Evolutionary conservation across 1,140 invertebrate genomes (phyloP), one percentile per base, ranked within the genome.

Genomic region (Antheraea mylitta): DNA sequence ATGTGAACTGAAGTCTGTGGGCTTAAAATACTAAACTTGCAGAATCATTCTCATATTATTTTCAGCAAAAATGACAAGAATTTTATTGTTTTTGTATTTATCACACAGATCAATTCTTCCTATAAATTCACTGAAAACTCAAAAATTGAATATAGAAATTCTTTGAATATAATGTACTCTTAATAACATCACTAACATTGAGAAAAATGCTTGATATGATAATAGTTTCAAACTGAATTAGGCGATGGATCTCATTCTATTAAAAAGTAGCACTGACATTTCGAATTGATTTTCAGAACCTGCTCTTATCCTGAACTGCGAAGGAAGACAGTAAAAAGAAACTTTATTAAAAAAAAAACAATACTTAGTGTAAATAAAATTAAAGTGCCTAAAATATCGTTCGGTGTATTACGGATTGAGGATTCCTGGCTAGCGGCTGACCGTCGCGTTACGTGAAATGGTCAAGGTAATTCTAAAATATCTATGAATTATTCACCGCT

Each of bases 401-500:
- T 58, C 38, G 80, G 81, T 81, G 81, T 72, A 81, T 74, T 79
- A 77, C 66, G 79, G 80, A 79, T 77, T 79, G 81, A 78, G 77
- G 75, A 81, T 76, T 77, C 75, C 75, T 79, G 71, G 60, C 80
- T 77, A 76, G 79, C 76, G 72, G 82, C 81, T 73, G 80, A 80
- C 83, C 68, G 78, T 80, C 80, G 77, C 81, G 85, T 85, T 85
- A 75, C 85, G 86, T 91, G 87, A 90, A 90, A 91, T 90, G 87
- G 87, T 91, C 87, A 91, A 91, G 89, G 89, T 91, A 91, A 91
- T 86, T 67, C 74, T 60, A 81, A 82, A 82, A 83, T 81, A 77
- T 85, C 73, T 89, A 87, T 89, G 86, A 90, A 88, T 87, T 83
- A 90, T 89, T 90, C 85, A 86, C 86, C 74, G 66, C 74, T 82